Evolutionary conservation across 2,888 invertebrate species (phyloP), one percentile per base, ranked within the genome.

Genomic region (Eutolmus rufibarbis): DNA sequence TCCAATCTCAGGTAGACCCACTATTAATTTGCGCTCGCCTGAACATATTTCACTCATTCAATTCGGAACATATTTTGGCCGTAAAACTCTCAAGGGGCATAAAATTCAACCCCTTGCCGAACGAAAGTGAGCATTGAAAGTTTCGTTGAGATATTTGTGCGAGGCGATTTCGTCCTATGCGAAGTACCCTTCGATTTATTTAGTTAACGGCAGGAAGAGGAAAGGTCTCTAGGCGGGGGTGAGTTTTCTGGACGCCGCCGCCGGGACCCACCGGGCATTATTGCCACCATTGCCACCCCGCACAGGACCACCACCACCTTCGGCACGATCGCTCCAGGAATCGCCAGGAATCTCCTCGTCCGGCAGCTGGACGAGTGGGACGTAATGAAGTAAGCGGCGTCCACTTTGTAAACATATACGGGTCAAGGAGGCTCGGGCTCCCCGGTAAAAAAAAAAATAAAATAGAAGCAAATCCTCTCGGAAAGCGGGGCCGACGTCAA

Each of bases 161-260:
- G 37, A 56, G 28, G n/a, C 86, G 51, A 56, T 56, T 77, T 86
- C 56, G 56, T 77, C 23, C 46, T 74, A 43, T 23, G 74, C 76
- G 85, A 88, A 87, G 88, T 87, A 82, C 87, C 86, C 88, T 86
- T 88, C 88, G 88, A 88, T 88, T 88, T 88, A 88, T 88, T 88
- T 88, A 88, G 88, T 88, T 87, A 88, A 87, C 84, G 87, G 87
- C 82, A 81, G 86, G 86, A 87, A 56, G 37, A 19, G 14, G 9
- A 34, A 66, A 66, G 19, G 81, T 46, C 43, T 46, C 12, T 0
- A 2, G 14, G 14, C 12, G 43, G 43, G 12, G 43, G 43, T 16
- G 16, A 5, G 16, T 12, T 12, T 46, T 4, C 43, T 46, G 43
- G 3, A 46, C 40, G 7, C 31, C 31, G 31, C 31, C 16, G 46